Percentiles rank a stretch among this genome's conserved stretches.
phyloP scores from a whole-genome alignment of 2,888 invertebrate genomes.

The Archips crataeganus region DNA sequence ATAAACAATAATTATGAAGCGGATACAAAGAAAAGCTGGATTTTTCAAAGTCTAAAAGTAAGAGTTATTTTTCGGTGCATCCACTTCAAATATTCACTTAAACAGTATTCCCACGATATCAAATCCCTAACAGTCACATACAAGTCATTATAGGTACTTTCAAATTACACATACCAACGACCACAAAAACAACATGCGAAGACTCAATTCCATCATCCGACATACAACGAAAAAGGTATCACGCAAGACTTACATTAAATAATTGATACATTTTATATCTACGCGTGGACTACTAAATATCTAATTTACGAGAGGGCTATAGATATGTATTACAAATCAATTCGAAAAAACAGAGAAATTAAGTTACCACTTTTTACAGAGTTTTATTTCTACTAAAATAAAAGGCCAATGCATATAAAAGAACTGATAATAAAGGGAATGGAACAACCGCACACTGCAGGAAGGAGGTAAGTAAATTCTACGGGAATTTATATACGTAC shows the following conservation, averaged over 20 bases:
- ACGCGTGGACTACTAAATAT: conserved; percentile 47
- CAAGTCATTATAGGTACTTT: not conserved
- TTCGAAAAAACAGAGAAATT: conserved; percentile 76
- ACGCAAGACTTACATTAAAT: conserved; percentile 80
- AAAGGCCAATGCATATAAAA: conserved; percentile 42
- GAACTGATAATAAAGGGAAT: conserved; percentile 4
- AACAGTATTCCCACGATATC: not conserved
- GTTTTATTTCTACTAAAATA: conserved; percentile 54
- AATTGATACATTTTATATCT: conserved; percentile 53
- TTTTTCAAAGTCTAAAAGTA: not conserved
- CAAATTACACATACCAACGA: conserved; percentile 37
- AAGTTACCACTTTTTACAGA: conserved; percentile 80
- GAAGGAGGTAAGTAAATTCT: conserved; percentile 23
- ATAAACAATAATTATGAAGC: not conserved
- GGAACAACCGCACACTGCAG: conserved; percentile 39
- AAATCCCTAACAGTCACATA: conserved; percentile 4
- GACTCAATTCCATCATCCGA: conserved; percentile 17
- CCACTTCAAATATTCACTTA: not conserved
- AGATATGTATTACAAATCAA: conserved; percentile 21
- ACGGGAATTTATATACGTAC: conserved; percentile 35
- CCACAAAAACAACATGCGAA: conserved; percentile 29
- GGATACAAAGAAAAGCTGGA: not conserved
- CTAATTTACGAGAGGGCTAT: conserved; percentile 40
- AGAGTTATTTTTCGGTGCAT: not conserved
- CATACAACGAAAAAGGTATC: conserved; percentile 38